Base-by-base conservation (phyloP, 2,797 vertebrate species). In the Clamator glandarius region DNA sequence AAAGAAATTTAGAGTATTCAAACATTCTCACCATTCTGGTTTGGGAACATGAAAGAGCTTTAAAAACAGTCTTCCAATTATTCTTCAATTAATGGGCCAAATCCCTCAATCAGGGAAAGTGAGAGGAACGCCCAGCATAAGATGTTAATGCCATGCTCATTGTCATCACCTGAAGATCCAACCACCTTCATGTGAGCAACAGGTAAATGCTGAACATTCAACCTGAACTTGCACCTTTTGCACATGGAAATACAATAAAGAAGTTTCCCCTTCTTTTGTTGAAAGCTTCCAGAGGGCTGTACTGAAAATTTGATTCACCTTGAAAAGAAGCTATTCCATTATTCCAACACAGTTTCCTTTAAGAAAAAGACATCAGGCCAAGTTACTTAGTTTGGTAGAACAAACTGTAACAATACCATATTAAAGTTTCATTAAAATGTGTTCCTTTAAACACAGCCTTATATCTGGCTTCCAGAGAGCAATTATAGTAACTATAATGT, bases 391-490 rank as follows among this genome's bases (percentile, higher is more conserved):
- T 84, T 96, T 90, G 92, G 85, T 91, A 92, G 94, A 94, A 91
- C 84, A 95, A 81, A 91, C 73, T 96, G 93, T 91, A 94, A 90
- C 87, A 86, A 85, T 84, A 73, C 80, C 14, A 8, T 41, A 93
- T 94, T 93, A 96, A 95, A 95, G 29, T 90, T 96, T 93, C 70
- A 97, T 95, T 42, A 92, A 95, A 92, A 88, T 82, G 54, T 96
- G 95, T 96, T 96, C 63, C 31, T 92, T 96, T 96, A 97, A 96
- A 95, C 89, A 96, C 70, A 94, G 57, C 64, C 67, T 93, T 94
- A 95, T 90, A 92, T 96, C 80, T 94, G 90, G 63, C 85, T 97
- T 96, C 85, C 89, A 82, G 61, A 95, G 85, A 91, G 77, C 91
- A 94, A 96, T 96, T 97, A 93, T 7, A 51, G 67, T 61, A 92